Evolutionary conservation across 64 coral and sea anemone species (phyloP).

Genomic region (Montipora capricornis): DNA sequence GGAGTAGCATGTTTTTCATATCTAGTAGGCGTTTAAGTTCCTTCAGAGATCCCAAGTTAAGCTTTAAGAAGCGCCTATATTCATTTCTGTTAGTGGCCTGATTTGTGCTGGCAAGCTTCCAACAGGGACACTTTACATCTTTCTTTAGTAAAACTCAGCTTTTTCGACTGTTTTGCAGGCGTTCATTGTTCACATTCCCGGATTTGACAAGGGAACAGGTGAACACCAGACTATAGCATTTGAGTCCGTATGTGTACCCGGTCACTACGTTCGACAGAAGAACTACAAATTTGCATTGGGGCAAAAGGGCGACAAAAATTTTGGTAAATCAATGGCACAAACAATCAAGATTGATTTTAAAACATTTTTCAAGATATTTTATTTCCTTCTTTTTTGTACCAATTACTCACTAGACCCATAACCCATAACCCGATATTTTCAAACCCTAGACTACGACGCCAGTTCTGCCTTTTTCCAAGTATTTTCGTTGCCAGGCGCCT

Average conservation of each 20-base stretch:
- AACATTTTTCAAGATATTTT: too few relatives aligned
- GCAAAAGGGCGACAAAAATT: constrained; percentile 6
- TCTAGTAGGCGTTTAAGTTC: too few relatives aligned
- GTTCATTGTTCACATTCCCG: neutral
- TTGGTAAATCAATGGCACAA: neutral
- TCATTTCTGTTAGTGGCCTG: too few relatives aligned
- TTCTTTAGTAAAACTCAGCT: too few relatives aligned
- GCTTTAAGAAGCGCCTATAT: too few relatives aligned
- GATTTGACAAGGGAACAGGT: constrained; percentile 26
- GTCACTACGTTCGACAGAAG: constrained; percentile 65
- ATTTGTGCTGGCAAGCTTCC: too few relatives aligned
- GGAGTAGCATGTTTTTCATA: too few relatives aligned
- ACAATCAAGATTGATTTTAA: neutral
- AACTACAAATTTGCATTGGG: constrained; percentile 65
- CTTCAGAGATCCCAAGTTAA: too few relatives aligned
- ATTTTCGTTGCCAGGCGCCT: constrained; percentile 76
- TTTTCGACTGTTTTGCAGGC: neutral
- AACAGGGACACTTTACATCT: too few relatives aligned
- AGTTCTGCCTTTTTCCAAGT: constrained; percentile 27
- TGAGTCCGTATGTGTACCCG: constrained; percentile 53
- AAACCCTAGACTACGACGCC: constrained; percentile 22
- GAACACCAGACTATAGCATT: constrained; percentile 63
- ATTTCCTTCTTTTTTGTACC: too few relatives aligned
- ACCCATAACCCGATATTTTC: neutral
- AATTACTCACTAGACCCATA: neutral